These are phyloP conservation scores for Hypercompe scribonia DNA, from an alignment of 2,888 invertebrate genomes.

Conservation along the genomic window DNA sequence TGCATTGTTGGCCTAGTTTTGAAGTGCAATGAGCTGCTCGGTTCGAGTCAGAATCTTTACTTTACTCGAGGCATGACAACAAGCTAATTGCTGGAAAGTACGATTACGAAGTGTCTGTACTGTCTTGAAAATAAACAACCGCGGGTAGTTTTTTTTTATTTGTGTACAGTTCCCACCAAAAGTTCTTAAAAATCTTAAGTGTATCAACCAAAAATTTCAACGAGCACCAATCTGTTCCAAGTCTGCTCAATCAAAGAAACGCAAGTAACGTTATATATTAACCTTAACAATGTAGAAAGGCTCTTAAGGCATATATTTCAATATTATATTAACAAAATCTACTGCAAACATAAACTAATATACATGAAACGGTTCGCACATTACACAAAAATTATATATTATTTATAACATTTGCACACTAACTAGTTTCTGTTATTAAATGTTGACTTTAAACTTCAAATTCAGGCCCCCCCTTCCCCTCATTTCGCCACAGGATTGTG, in stretches of 20 bases:
- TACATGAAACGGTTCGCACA: conserved; percentile 43
- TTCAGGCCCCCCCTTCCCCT: no score
- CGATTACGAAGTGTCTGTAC: no score
- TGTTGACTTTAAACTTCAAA: no score
- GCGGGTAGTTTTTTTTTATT: no score
- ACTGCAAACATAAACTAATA: conserved; percentile 47
- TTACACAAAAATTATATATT: conserved; percentile 33
- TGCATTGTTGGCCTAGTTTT: no score
- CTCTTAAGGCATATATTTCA: conserved; percentile 49
- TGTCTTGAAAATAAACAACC: no score
- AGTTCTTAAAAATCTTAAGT: neutral
- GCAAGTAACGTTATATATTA: conserved; percentile 26
- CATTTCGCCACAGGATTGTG: no score
- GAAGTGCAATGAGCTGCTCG: neutral
- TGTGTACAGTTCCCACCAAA: neutral
- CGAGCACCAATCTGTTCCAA: neutral
- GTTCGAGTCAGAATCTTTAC: neutral
- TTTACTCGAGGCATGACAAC: conserved; percentile 9
- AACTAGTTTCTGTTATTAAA: neutral
- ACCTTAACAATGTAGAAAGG: conserved; percentile 47
- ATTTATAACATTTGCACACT: conserved; percentile 10
- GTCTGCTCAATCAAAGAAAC: conserved; percentile 26
- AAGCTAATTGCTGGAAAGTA: neutral
- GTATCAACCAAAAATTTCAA: no score
- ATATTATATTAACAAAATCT: conserved; percentile 36